A percentile compares a stretch with the other conserved stretches of the same genome.
Conservation (phyloP, 2,888 invertebrate species). For the Leuctra nigra region DNA sequence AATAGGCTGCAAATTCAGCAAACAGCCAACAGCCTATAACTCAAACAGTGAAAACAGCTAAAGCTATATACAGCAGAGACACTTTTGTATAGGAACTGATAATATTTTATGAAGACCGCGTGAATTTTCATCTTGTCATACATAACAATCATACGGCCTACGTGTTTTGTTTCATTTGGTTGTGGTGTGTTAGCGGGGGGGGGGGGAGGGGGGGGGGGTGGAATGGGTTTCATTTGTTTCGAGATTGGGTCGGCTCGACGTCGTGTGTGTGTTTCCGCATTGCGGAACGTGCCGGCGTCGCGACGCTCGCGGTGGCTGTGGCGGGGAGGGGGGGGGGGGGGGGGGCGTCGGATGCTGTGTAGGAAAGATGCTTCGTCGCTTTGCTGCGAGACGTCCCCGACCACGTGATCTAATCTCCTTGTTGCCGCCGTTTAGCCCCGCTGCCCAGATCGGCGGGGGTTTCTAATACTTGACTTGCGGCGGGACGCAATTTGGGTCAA, state of each 20-base stretch:
- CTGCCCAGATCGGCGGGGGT: too few species aligned
- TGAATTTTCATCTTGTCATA: conserved; percentile 1
- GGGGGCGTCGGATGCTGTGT: too few species aligned
- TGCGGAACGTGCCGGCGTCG: conserved; percentile 8
- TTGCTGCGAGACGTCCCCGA: background rate
- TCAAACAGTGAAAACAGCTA: too few species aligned
- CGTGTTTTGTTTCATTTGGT: conserved; percentile 6
- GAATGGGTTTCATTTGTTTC: conserved; percentile 11
- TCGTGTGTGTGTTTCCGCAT: conserved; percentile 16
- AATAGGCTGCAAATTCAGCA: too few species aligned
- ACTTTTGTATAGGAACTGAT: too few species aligned
- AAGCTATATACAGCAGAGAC: too few species aligned
- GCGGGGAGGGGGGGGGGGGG: background rate
- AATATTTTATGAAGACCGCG: conserved; percentile 4
- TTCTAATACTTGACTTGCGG: too few species aligned
- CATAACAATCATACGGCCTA: conserved; percentile 14
- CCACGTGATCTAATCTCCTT: conserved; percentile 10
- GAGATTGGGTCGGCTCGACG: conserved; percentile 6
- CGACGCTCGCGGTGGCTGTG: background rate
- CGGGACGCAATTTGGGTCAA: too few species aligned
- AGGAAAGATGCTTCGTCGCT: conserved; percentile 4
- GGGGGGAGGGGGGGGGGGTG: background rate
- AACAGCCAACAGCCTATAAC: too few species aligned
- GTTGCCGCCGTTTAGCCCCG: too few species aligned
- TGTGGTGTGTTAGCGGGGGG: background rate